Conservation (phyloP, 2,113 vertebrate species). For the Platycercus adscitus region DNA sequence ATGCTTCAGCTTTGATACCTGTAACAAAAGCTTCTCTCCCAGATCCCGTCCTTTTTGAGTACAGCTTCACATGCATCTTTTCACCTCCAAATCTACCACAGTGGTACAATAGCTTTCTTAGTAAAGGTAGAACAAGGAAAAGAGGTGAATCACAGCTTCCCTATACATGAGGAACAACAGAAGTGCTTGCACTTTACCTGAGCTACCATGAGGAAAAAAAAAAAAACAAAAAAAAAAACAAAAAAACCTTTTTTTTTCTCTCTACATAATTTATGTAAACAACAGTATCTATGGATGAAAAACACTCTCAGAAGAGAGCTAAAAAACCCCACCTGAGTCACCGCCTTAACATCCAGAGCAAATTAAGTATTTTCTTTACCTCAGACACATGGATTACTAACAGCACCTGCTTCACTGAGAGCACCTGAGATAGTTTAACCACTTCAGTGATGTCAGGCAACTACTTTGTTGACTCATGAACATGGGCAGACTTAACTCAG, state of each 20-base stretch:
- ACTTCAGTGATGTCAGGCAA: not conserved
- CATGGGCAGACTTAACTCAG: not conserved
- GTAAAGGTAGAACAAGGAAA: not conserved
- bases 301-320: not conserved
- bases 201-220: not conserved
- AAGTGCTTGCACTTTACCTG: not conserved
- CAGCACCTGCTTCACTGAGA: not conserved
- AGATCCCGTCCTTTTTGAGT: accelerated
- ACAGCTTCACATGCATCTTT: not conserved
- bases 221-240: too few species aligned
- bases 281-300: accelerated
- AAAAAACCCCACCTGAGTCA: not conserved
- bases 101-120: not conserved
- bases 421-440: not conserved
- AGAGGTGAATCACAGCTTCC: not conserved
- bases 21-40: accelerated
- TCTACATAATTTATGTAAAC: accelerated
- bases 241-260: not conserved
- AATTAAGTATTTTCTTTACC: not conserved
- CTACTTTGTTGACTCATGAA: not conserved
- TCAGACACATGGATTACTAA: not conserved
- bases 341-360: not conserved
- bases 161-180: not conserved
- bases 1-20: not conserved
- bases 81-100: not conserved